Base-by-base conservation (phyloP, 2,797 vertebrate genomes). In the Anniella stebbinsi region DNA sequence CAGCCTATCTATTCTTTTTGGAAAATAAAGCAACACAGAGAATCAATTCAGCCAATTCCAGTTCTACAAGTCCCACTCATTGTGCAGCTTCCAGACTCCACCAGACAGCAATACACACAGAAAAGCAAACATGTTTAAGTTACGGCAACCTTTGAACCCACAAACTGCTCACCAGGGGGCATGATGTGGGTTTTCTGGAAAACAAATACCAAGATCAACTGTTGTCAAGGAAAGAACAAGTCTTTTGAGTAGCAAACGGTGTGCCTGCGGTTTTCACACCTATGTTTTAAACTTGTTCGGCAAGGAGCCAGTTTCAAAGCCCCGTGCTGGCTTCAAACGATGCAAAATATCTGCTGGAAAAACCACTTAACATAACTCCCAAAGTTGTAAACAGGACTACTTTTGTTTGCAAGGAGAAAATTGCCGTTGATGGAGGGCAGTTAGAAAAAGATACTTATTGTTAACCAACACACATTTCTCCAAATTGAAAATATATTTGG, bases 381-480 rank as follows among this genome's bases (percentile, higher is more conserved):
- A 38, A 76, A 90, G 78, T 67, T 87, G 85, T 87, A 90, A 87
- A 90, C 70, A 90, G 57, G 78, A 23, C 70, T 36, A 80, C 69
- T 90, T 45, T 90, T 87, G 77, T 87, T 54, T 9, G 41, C n/a
- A 41, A 30, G 36, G 38, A 54, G 45, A 82, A n/a, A 87, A 87
- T 54, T 48, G 18, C 69, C 17, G 10, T 38, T 3, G 78, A 78
- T 33, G n/a, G 70, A 76, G 78, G 89, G 78, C 45, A 67, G 75
- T 87, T 82, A 66, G 84, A 67, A 82, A 67, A 54, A 87, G 23
- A 67, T 51, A 38, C 78, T 90, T 73, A 63, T 38, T 90, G 69
- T 76, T 82, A 82, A 73, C 73, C 33, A 86, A 15, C 0, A 0
- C 18, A 12, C 21, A 70, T 60, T 63, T 63, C 54, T 80, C 83